These are phyloP conservation scores for Whitmania pigra DNA, from an alignment of 1,140 invertebrate genomes.

Conservation along the genomic window DNA sequence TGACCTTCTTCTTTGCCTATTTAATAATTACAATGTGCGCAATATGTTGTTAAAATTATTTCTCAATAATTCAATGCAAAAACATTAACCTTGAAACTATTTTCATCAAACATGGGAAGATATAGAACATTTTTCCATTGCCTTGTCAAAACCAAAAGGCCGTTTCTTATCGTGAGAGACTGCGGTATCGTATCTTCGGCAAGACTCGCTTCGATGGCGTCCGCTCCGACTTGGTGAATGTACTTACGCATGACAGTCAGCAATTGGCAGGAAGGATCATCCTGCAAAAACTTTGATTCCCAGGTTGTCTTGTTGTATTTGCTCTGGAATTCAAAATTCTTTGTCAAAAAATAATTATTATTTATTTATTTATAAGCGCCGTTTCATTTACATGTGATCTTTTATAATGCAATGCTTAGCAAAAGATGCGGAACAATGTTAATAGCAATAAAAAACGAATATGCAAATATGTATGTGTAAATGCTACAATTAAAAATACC, in stretches of 20 bases:
- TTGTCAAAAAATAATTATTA: neutral
- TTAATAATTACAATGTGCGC: neutral
- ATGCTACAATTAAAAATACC: no score
- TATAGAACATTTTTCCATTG: constrained; percentile 95
- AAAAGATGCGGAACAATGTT: no score
- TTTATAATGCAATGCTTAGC: neutral
- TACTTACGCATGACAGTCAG: constrained; percentile 76
- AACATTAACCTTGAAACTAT: constrained; percentile 51
- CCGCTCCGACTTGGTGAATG: constrained; percentile 59
- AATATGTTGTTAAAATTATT: neutral
- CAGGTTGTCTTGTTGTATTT: constrained; percentile 77
- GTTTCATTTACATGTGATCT: neutral
- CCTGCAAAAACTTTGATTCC: constrained; percentile 75
- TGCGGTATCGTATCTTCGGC: constrained; percentile 67
- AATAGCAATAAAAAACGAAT: no score
- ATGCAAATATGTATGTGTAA: no score
- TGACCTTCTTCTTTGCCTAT: constrained; percentile 34
- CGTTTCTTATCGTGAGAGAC: constrained; percentile 72
- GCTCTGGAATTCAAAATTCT: constrained; percentile 50
- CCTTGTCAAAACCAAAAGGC: constrained; percentile 75
- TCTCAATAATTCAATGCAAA: neutral
- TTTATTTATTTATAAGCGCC: neutral
- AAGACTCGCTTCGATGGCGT: constrained; percentile 69
- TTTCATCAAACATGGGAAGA: constrained; percentile 75
- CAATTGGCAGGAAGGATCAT: constrained; percentile 87